These are phyloP conservation scores for Silurus asotus DNA, from an alignment of 2,113 vertebrate species.

Conservation along the genomic window DNA sequence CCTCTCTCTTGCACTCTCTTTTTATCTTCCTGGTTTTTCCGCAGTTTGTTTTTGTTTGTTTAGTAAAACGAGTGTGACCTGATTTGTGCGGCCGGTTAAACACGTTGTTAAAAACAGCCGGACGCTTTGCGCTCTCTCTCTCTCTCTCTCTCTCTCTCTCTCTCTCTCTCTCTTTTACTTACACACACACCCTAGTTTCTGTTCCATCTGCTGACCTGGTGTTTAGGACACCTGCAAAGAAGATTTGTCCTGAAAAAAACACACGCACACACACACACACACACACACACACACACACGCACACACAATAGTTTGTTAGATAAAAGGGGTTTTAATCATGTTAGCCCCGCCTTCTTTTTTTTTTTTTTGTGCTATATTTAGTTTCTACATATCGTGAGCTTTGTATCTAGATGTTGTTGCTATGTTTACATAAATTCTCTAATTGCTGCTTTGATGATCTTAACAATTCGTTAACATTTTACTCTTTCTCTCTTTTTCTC, in stretches of 20 bases:
- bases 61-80: background rate
- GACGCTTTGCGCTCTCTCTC: background rate
- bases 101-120: background rate
- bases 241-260: background rate
- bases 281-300: background rate
- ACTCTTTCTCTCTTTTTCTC: background rate
- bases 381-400: no score
- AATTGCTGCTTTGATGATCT: background rate
- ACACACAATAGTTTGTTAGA: background rate
- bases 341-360: no score
- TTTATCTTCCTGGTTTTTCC: constrained; percentile 28
- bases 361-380: no score
- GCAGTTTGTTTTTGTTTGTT: constrained; percentile 10
- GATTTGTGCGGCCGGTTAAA: background rate
- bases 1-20: no score
- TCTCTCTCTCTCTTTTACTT: background rate
- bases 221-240: background rate
- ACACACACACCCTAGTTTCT: background rate
- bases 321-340: no score
- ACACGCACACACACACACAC: background rate
- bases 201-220: background rate
- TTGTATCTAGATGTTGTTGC: no score
- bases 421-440: background rate
- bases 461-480: no score
- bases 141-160: background rate